phyloP scores from a whole-genome alignment of 2,113 vertebrate genomes.

The Actinemys pallida region DNA sequence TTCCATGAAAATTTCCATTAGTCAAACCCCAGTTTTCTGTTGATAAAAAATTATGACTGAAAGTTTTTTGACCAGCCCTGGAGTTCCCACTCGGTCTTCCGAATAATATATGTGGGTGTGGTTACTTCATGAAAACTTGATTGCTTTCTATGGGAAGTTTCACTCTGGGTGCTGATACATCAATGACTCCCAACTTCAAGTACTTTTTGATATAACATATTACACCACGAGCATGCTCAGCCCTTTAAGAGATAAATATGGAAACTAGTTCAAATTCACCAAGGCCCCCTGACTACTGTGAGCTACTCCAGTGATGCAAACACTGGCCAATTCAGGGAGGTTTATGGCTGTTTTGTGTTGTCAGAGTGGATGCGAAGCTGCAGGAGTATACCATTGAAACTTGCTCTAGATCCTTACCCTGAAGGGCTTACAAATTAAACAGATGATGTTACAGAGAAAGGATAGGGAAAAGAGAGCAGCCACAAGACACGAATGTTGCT shows the following conservation, averaged over 20 bases:
- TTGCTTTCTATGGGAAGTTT: neutral
- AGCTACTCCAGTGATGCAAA: neutral
- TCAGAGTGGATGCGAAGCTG: neutral
- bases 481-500: neutral
- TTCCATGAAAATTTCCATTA: neutral
- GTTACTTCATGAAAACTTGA: neutral
- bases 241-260: neutral
- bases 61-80: neutral
- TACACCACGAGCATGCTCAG: neutral
- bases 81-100: rapidly evolving
- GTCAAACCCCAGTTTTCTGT: neutral
- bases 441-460: neutral
- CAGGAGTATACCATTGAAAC: constrained; percentile 7
- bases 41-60: neutral
- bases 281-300: neutral
- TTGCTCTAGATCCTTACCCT: neutral
- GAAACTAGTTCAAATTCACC: neutral
- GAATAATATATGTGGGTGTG: neutral
- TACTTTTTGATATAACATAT: neutral
- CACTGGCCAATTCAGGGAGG: constrained; percentile 16
- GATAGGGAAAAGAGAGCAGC: neutral
- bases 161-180: neutral
- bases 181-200: neutral
- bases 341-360: constrained; percentile 1
- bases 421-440: neutral